phyloP scores from a whole-genome alignment of 2,888 invertebrate genomes.

The Ichneumoninae sp. region DNA sequence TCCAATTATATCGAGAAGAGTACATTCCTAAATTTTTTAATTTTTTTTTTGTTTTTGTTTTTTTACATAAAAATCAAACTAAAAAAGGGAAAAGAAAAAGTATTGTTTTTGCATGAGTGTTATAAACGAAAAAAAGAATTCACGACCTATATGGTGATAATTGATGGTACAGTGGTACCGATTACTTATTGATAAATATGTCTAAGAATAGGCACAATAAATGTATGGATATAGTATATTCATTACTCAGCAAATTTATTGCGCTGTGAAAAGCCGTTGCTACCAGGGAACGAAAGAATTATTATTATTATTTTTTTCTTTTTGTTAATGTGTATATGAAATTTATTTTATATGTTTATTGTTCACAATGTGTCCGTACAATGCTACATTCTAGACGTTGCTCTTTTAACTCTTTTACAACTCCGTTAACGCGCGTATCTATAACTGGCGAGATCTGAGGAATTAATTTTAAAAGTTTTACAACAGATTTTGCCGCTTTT shows the following conservation, averaged over 20 bases:
- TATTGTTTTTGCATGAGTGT: constrained; percentile 40
- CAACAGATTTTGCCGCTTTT: background rate
- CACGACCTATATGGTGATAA: constrained; percentile 55
- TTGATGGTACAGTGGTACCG: constrained; percentile 69
- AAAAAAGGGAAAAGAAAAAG: constrained; percentile 35
- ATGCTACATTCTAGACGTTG: constrained; percentile 31
- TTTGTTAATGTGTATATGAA: constrained; percentile 67
- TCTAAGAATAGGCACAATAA: constrained; percentile 83
- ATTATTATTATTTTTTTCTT: constrained; percentile 62
- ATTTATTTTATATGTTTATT: constrained; percentile 77
- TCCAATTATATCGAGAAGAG: constrained; percentile 47
- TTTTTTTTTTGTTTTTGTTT: constrained; percentile 11
- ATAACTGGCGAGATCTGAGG: constrained; percentile 25
- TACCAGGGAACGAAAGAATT: constrained; percentile 81
- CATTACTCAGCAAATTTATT: constrained; percentile 75
- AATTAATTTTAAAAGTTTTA: background rate
- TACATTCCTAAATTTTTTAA: constrained; percentile 59
- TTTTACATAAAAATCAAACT: constrained; percentile 47
- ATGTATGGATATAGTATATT: constrained; percentile 77
- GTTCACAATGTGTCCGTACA: constrained; percentile 72
- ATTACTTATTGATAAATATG: constrained; percentile 76
- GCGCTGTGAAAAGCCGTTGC: constrained; percentile 79
- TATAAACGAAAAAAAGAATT: constrained; percentile 56
- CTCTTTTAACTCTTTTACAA: constrained; percentile 25
- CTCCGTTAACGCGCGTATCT: constrained; percentile 18